These are phyloP conservation scores for Riptortus pedestris DNA, from an alignment of 1,140 invertebrate species.

Conservation along the genomic window DNA sequence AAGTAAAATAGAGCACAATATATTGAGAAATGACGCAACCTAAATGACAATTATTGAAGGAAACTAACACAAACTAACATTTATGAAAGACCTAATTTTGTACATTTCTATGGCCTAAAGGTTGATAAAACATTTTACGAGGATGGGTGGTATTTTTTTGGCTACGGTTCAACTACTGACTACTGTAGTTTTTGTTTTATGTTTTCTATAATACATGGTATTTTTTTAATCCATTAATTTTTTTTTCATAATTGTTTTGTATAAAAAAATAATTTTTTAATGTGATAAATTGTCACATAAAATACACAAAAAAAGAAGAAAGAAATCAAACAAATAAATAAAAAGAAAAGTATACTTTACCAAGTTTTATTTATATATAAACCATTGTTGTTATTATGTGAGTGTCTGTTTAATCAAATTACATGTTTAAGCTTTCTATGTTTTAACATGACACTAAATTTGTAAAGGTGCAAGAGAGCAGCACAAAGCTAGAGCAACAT, in stretches of 20 bases:
- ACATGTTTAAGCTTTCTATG: background rate
- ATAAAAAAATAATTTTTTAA: background rate
- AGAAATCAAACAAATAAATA: background rate
- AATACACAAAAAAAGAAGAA: background rate
- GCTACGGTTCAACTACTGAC: conserved; percentile 15
- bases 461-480: conserved; percentile 9
- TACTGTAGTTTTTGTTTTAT: conserved; percentile 13
- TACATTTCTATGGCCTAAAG: conserved; percentile 18
- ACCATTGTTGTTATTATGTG: conserved; percentile 3
- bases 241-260: background rate
- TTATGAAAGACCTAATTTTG: conserved; percentile 20
- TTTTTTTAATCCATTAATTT: conserved; percentile 1
- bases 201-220: conserved; percentile 20
- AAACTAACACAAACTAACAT: conserved; percentile 22
- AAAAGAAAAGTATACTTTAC: background rate
- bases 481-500: conserved; percentile 1
- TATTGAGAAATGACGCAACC: conserved; percentile 3
- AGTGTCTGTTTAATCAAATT: conserved; percentile 4
- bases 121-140: conserved; percentile 6
- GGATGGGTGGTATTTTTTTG: conserved; percentile 20
- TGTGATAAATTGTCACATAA: background rate
- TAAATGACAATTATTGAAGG: conserved; percentile 9
- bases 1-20: background rate
- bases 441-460: background rate
- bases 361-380: background rate